Percentiles rank a stretch among this genome's conserved stretches.
phyloP scores from a whole-genome alignment of 2,888 invertebrate species.

The Latheticus oryzae region DNA sequence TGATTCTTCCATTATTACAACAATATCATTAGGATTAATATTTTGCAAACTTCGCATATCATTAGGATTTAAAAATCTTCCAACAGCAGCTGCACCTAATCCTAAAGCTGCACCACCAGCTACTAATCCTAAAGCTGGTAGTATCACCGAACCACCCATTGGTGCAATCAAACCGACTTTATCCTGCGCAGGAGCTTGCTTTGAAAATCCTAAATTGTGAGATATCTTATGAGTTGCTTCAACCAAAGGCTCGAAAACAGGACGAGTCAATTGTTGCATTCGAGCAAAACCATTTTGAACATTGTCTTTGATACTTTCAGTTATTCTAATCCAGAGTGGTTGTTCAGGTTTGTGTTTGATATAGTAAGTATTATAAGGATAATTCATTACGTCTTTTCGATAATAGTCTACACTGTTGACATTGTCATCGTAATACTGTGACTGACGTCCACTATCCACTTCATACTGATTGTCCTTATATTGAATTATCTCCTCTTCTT shows the following conservation, averaged over 20 bases:
- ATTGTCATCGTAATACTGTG: constrained; percentile 64
- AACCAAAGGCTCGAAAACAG: constrained; percentile 78
- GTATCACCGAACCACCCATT: constrained; percentile 69
- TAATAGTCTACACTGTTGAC: constrained; percentile 64
- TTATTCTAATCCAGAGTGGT: constrained; percentile 79
- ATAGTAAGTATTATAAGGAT: constrained; percentile 71
- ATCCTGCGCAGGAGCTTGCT: constrained; percentile 65
- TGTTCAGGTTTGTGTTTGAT: constrained; percentile 72
- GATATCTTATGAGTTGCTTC: constrained; percentile 85
- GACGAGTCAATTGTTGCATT: constrained; percentile 75
- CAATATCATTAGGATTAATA: constrained; percentile 55
- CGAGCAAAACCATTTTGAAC: constrained; percentile 78
- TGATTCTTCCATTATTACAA: constrained; percentile 57
- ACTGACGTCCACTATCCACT: constrained; percentile 55
- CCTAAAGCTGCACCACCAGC: constrained; percentile 85
- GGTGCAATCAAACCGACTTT: constrained; percentile 74
- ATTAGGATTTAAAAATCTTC: constrained; percentile 70
- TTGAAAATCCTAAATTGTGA: constrained; percentile 75
- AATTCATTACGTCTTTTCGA: constrained; percentile 68
- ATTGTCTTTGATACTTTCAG: constrained; percentile 79
- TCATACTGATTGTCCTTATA: constrained; percentile 52
- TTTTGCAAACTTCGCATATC: constrained; percentile 57
- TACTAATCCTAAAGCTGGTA: constrained; percentile 83
- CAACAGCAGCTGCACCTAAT: constrained; percentile 84
- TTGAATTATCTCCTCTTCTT: constrained; percentile 52